These are phyloP conservation scores for Anguilla japonica DNA, from an alignment of 2,113 vertebrate species.

Conservation along the genomic window DNA sequence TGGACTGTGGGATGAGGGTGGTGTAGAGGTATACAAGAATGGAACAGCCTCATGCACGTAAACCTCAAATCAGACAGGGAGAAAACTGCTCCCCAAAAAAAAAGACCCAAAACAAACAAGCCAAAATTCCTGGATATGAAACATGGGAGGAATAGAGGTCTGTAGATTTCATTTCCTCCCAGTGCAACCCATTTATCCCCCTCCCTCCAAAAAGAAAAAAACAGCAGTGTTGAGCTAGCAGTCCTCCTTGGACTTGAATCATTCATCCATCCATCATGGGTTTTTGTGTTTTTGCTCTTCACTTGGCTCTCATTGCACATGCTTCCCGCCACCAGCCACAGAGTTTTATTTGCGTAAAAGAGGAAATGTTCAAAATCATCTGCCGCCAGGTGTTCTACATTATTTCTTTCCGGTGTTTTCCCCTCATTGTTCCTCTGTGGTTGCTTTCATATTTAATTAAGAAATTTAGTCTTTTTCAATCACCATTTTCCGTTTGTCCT, in stretches of 20 bases:
- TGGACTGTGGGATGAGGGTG: constrained; percentile 25
- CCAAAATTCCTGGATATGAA: constrained; percentile 23
- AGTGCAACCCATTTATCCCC: constrained; percentile 22
- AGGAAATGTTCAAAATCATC: not conserved
- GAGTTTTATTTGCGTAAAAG: constrained; percentile 34
- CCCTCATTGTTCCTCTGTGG: not conserved
- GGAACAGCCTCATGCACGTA: constrained; percentile 24
- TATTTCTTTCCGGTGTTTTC: not conserved
- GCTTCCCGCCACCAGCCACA: constrained; percentile 26
- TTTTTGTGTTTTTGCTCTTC: constrained; percentile 21
- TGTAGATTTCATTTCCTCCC: constrained; percentile 42
- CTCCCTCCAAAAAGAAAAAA: constrained; percentile 2
- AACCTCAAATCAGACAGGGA: constrained; percentile 27
- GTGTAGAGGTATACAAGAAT: constrained; percentile 25
- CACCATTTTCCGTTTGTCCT: not conserved
- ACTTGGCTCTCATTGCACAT: not conserved
- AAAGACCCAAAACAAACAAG: constrained; percentile 29
- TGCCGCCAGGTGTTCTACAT: not conserved
- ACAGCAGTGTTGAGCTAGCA: constrained; percentile 17
- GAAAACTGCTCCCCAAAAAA: not conserved
- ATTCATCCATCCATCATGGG: constrained; percentile 25
- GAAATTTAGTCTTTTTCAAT: constrained; percentile 28
- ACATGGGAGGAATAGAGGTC: constrained; percentile 18
- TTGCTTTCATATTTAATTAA: constrained; percentile 35
- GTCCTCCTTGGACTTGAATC: constrained; percentile 27